These are phyloP conservation scores for Upupa epops DNA, from an alignment of 2,113 vertebrate genomes.

Conservation along the genomic window DNA sequence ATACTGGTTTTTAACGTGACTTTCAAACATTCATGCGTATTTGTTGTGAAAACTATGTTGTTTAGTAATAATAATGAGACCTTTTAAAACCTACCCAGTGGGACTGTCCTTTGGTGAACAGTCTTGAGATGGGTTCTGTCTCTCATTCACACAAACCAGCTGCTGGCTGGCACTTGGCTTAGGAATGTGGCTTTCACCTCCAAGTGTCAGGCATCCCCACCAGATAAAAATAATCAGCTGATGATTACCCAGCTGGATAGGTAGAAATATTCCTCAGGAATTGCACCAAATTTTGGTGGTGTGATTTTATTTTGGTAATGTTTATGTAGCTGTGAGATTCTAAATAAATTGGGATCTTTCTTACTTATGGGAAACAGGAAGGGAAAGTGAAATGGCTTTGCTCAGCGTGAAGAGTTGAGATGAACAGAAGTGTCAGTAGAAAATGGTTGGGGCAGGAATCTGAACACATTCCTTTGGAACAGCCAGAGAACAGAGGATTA, in stretches of 20 bases:
- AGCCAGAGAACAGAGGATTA: slow-evolving; percentile 35
- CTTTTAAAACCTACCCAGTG: neutral
- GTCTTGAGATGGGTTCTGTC: neutral
- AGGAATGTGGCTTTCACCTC: slow-evolving; percentile 9
- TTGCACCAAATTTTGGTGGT: neutral
- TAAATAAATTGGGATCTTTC: neutral
- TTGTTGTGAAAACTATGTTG: neutral
- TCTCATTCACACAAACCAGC: neutral
- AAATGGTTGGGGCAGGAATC: slow-evolving; percentile 29
- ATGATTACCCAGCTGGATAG: neutral
- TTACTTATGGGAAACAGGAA: neutral
- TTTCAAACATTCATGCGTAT: neutral
- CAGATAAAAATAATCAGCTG: neutral
- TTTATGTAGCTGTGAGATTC: neutral
- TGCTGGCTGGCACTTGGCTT: neutral
- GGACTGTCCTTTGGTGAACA: neutral
- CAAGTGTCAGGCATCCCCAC: neutral
- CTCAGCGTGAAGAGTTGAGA: neutral
- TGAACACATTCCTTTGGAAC: neutral
- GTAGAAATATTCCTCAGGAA: neutral
- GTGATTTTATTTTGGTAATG: neutral
- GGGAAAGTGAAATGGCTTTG: neutral
- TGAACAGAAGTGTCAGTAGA: neutral
- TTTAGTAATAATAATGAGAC: neutral
- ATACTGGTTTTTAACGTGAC: neutral